Base-by-base conservation (phyloP, 1,140 invertebrate genomes). In the Drosophila neocordata region DNA sequence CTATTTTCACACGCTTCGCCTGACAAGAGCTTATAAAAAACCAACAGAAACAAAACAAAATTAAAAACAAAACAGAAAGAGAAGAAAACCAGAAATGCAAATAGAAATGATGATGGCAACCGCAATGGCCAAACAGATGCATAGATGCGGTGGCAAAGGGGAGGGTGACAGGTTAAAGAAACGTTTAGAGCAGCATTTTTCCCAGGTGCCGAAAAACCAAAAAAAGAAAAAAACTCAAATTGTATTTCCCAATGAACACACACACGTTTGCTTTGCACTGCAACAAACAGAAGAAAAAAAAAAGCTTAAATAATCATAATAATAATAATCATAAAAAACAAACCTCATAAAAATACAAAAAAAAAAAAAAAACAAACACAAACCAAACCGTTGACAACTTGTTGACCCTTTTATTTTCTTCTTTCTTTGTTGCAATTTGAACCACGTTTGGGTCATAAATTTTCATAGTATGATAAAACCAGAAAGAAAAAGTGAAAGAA, bases 311-410 rank as follows among this genome's bases (percentile, higher is more conserved):
- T 48, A 56, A 56, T 34, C 13, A 31, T 31, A 56, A 56, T 34
- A 34, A 56, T 56, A 56, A 56, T 56, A 56, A 56, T 56, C 53
- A 56, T 56, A 56, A 56, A 56, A 56, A 34, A 31, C 27, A n/a
- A 18, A 31, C 27, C 7, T 57, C n/a, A 64, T 64, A 63, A 58
- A 31, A 38, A 27, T 41, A 65, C n/a, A 56, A 31, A 6, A 57
- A 15, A 37, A 68, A 55, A 11, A 60, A 12, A 2, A 4, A 60
- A 5, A 0, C n/a, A 67, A 70, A 41, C 63, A 0, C 27, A 72
- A 48, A 18, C 41, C 62, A 70, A 72, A 70, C 69, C 44, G 70
- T 73, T 73, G 70, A 73, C 70, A 73, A 73, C 70, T 73, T 78
- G 61, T 73, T 69, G 77, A 69, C 69, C 76, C 76, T 48, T 69